A percentile compares a stretch with the other conserved stretches of the same genome.
Evolutionary conservation across 2,888 invertebrate species (phyloP).

Genomic region (Cephus pulcher): DNA sequence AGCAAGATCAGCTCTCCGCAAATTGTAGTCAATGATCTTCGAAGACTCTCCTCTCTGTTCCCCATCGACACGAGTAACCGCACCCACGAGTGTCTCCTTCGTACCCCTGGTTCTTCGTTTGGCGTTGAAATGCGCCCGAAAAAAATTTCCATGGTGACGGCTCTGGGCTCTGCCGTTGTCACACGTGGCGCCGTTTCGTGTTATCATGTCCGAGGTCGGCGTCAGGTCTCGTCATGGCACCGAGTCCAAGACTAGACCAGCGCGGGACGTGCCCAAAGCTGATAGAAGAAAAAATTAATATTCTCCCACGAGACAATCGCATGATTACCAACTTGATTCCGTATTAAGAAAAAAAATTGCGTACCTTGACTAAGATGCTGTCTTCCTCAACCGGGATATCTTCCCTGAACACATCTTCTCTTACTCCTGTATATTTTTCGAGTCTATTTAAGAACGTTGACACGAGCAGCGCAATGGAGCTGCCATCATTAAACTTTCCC

Average conservation of each 20-base stretch:
- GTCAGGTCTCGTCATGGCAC: conserved; percentile 9
- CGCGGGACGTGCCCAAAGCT: background rate
- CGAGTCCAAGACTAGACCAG: background rate
- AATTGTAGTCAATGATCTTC: background rate
- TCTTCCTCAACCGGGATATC: background rate
- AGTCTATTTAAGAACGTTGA: background rate
- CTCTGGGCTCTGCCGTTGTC: conserved; percentile 1
- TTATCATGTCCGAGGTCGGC: conserved; percentile 20
- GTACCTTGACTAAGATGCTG: background rate
- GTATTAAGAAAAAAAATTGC: background rate
- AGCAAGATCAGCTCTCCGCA: background rate
- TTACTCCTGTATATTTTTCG: background rate
- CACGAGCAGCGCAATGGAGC: background rate
- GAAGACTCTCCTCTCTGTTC: background rate
- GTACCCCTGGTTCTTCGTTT: background rate
- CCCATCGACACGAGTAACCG: background rate
- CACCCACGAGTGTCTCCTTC: background rate
- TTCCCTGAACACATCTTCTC: background rate
- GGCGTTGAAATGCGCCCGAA: background rate
- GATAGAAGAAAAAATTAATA: background rate
- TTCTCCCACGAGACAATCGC: background rate
- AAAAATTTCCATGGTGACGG: background rate
- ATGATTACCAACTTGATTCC: background rate
- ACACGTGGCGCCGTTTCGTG: conserved; percentile 23
- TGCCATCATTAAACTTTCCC: background rate